Evolutionary conservation across 2,797 vertebrate species (phyloP), one percentile per base, ranked within the genome.

Genomic region (Phoeniculus purpureus): DNA sequence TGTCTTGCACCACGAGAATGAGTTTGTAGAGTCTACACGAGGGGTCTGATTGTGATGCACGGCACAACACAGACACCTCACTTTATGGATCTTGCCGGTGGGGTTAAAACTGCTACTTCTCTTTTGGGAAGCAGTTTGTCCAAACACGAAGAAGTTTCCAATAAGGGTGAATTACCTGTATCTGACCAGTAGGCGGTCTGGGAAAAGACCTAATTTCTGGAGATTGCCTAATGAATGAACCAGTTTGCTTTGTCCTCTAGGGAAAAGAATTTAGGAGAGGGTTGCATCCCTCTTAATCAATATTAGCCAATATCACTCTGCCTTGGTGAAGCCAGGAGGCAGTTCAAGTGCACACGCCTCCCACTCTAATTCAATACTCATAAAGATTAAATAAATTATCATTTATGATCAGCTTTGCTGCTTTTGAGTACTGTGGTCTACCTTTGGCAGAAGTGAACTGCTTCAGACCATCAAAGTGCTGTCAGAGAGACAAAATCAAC

Each of bases 61-160:
- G 56, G 27, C 16, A 25, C 27, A 20, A 29, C 14, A 15, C 0
- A 70, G 18, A 5, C 15, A 0, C 0, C 0, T 59, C 1, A 3
- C 59, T 90, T 83, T 29, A 59, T 64, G 60, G 34, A 61, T 29
- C 77, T 40, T 23, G 6, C 1, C 7, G 26, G 18, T 15, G 23
- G 10, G 12, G 7, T 64, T 92, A 51, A 65, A 73, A 14, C n/a
- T 37, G 71, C 2, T 15, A 4, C 5, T 86, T 84, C 72, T 40
- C 10, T 32, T 81, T 47, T 37, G 22, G 21, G 50, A 91, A 72
- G 14, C 21, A 37, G 13, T 47, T 90, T 72, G n/a, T 61, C 8
- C 16, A 91, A 92, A 55, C 29, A 61, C 12, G 55, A 56, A 67
- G 19, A 66, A 56, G 37, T 72, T 80, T 59, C 43, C 58, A 92